Conservation (phyloP, 64 coral and sea anemone species). For the Montipora capricornis region DNA sequence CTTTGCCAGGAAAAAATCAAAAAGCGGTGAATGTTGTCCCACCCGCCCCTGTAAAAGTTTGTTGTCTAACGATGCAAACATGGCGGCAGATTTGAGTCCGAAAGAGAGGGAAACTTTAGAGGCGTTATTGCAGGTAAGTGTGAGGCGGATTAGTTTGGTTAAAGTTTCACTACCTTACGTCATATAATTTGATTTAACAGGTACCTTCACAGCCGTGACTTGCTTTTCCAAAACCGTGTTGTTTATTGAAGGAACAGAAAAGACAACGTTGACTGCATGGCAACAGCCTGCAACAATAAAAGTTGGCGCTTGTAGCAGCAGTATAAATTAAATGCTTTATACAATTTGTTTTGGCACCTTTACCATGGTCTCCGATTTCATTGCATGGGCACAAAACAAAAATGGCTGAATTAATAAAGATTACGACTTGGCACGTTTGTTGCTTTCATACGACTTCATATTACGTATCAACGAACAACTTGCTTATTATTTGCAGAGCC, state of each 20-base stretch:
- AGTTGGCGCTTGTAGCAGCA: no score
- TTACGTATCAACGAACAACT: no score
- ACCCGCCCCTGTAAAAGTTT: not conserved
- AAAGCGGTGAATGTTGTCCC: not conserved
- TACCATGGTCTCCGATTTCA: no score
- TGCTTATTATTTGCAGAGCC: conserved; percentile 55
- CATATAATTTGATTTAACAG: not conserved
- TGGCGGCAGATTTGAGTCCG: conserved; percentile 90
- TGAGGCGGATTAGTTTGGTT: not conserved
- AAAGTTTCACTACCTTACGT: not conserved
- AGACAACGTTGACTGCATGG: not conserved
- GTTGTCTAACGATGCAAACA: conserved; percentile 38
- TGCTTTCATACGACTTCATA: no score
- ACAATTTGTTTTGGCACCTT: no score
- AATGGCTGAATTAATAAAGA: no score
- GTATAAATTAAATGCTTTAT: no score
- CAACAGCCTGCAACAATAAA: not conserved
- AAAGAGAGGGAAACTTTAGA: conserved; percentile 53
- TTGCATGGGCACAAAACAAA: no score
- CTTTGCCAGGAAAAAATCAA: not conserved
- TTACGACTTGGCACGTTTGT: no score
- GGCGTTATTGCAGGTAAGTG: conserved; percentile 62
- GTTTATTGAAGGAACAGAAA: not conserved
- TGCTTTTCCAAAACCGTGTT: not conserved
- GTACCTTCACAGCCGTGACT: not conserved